A percentile compares a stretch with the other conserved stretches of the same genome.
These are phyloP conservation scores for Porites cylindrica DNA, from an alignment of 92 coral and sea anemone species.

Conservation along the genomic window DNA sequence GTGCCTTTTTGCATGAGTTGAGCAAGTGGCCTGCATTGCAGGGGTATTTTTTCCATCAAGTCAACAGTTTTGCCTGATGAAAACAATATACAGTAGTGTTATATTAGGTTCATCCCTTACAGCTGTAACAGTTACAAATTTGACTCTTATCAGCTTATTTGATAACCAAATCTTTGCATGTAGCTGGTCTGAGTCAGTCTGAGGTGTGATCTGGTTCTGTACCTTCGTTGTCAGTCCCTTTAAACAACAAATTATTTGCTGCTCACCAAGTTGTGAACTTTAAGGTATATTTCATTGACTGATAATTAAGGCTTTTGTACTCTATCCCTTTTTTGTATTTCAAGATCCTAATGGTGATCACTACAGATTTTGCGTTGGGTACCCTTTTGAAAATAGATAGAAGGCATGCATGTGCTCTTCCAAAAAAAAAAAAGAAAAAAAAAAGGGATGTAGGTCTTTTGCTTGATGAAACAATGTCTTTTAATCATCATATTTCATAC, in stretches of 20 bases:
- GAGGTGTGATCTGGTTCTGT: neutral
- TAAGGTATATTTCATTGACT: neutral
- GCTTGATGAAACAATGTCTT: no score
- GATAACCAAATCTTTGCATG: no score
- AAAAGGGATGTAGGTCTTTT: no score
- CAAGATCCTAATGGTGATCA: neutral
- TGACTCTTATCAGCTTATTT: no score
- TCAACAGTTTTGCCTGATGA: no score
- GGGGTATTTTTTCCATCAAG: no score
- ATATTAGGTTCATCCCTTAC: no score
- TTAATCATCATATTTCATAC: no score
- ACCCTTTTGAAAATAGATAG: slow-evolving; percentile 14
- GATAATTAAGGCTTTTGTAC: neutral
- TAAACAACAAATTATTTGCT: slow-evolving; percentile 1
- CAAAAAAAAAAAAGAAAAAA: neutral
- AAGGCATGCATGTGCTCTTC: neutral
- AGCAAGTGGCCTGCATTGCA: no score
- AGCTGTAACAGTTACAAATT: no score
- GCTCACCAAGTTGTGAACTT: slow-evolving; percentile 7
- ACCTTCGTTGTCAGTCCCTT: slow-evolving; percentile 1
- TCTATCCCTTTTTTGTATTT: neutral
- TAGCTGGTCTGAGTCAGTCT: neutral
- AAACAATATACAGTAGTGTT: no score
- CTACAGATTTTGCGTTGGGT: slow-evolving; percentile 55
- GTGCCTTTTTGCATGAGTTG: no score